phyloP scores from a whole-genome alignment of 2,888 invertebrate species.

The Adineta ricciae region DNA sequence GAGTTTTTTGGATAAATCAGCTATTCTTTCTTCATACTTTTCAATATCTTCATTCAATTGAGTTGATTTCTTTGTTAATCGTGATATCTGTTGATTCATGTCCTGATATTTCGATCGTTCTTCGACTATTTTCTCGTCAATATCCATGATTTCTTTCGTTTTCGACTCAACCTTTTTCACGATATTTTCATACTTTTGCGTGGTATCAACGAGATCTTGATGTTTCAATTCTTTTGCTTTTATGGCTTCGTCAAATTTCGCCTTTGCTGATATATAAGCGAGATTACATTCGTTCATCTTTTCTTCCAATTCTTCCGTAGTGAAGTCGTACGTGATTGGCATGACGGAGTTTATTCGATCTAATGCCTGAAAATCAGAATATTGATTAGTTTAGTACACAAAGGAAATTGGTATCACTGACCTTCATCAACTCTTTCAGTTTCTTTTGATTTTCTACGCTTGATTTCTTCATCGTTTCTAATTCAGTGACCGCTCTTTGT shows the following conservation, averaged over 20 bases:
- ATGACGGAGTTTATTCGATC: neutral
- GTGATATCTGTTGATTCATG: neutral
- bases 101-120: neutral
- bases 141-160: neutral
- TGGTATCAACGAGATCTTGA: neutral
- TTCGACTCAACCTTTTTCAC: neutral
- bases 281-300: neutral
- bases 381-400: neutral
- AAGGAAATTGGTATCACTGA: neutral
- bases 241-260: neutral
- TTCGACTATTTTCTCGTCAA: neutral
- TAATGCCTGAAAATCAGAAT: neutral
- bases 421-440: neutral
- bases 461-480: neutral
- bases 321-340: neutral
- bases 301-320: neutral
- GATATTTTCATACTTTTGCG: neutral
- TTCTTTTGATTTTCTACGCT: neutral
- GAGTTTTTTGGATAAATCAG: neutral
- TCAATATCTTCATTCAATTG: neutral
- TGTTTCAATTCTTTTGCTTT: neutral
- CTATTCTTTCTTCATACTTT: neutral
- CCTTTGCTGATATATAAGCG: neutral
- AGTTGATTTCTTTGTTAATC: neutral
- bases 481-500: neutral